Evolutionary conservation across 2,797 vertebrate genomes (phyloP).

Genomic region (Enteromius paludinosus): DNA sequence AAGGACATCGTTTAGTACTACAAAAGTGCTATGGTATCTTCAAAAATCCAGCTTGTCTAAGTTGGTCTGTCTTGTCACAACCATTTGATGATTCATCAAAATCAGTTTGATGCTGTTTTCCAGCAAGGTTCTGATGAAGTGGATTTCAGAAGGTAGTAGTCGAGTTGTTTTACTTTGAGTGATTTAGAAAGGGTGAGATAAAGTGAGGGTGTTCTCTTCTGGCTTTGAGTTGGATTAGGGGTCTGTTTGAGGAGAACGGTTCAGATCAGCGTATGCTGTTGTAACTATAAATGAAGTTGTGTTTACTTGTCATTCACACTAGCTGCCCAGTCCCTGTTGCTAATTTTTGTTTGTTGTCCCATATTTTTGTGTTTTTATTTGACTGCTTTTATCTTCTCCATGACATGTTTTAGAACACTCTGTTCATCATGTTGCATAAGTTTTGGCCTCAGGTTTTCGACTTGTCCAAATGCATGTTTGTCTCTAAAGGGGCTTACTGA

Average conservation of each 20-base stretch:
- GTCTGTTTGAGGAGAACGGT: conserved; percentile 64
- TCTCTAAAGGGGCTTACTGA: conserved; percentile 1
- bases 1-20: not conserved
- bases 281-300: not conserved
- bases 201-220: conserved; percentile 44
- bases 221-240: conserved; percentile 67
- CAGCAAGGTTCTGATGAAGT: not conserved
- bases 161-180: not conserved
- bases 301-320: not conserved
- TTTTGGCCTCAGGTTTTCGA: not conserved
- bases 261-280: not conserved
- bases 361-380: not conserved
- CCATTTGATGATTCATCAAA: not conserved
- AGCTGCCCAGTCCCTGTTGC: not conserved
- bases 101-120: not conserved
- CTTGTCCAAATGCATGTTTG: conserved; percentile 1
- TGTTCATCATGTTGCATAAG: conserved; percentile 2
- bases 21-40: not conserved
- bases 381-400: not conserved
- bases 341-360: not conserved
- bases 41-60: not conserved
- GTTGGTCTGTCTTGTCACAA: not conserved
- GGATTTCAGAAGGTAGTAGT: not conserved
- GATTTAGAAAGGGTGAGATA: not conserved
- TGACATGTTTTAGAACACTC: not conserved